Evolutionary conservation across 2,113 vertebrate genomes (phyloP), one percentile per base, ranked within the genome.

Genomic region (Corythaixoides concolor): DNA sequence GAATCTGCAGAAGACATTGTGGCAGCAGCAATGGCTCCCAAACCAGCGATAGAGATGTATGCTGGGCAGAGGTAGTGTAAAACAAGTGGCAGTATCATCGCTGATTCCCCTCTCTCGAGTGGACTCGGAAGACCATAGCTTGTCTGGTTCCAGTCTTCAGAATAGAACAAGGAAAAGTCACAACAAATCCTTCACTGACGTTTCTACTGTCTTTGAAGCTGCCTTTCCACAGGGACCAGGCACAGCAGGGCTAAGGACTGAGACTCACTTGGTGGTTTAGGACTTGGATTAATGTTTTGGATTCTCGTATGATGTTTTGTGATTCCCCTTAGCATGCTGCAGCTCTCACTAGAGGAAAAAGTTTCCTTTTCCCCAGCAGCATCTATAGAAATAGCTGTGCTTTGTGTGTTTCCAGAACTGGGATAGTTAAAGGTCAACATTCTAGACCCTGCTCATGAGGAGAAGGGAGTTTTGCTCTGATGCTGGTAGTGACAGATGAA

Each of bases 101-200:
- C 95, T 1, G 98, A 97, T 76, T 98, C 98, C 27, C 97, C 97
- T 88, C 97, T 98, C 41, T 98, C 97, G 0, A 95, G 95, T 15
- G 98, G 98, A 64, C 97, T 95, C 1, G 97, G 98, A 49, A 98
- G 95, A 64, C 98, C 98, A 1, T 98, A 98, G 32, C 64, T 97
- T 79, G 98, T 99, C 96, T 98, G 97, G 95, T 98, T 99, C 98
- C 98, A 99, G 90, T 98, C 98, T 99, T 92, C 63, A 77, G 93
- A 93, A 83, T 14, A 93, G 53, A 94, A 68, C 33, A 76, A 86
- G 66, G 22, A 85, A 72, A 86, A 27, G 7, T 53, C 16, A 73
- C 39, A 69, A 45, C 41, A 85, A 81, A 74, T 37, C 41, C 12
- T 90, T 84, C 0, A 1, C 4, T 55, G 52, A 39, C 6, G 13